Percentiles rank a stretch among this genome's conserved stretches.
Conservation (phyloP, 1,140 invertebrate genomes). For the Ganaspis sp. region DNA sequence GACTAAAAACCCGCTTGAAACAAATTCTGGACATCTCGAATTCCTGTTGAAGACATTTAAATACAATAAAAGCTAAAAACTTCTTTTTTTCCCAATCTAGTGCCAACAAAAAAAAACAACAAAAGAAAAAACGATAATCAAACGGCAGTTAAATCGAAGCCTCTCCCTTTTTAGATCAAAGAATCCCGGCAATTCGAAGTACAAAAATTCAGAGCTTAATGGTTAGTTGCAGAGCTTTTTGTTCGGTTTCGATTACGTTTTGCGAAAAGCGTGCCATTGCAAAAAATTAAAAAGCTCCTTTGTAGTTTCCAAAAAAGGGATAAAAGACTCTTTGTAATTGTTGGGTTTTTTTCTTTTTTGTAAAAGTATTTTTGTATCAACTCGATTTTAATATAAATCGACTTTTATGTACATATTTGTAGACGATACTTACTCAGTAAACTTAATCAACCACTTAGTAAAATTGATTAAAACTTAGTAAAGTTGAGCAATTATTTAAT, state of each 20-base stretch:
- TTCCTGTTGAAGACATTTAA: neutral
- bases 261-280: neutral
- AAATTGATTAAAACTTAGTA: too few relatives aligned
- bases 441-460: too few relatives aligned
- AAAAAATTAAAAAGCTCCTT: conserved; percentile 5
- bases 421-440: too few relatives aligned
- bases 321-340: neutral
- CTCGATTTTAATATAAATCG: too few relatives aligned
- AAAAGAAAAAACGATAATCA: neutral
- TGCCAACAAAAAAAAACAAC: neutral
- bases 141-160: conserved; percentile 1
- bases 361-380: too few relatives aligned
- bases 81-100: neutral
- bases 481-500: too few relatives aligned
- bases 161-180: conserved; percentile 11
- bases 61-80: neutral
- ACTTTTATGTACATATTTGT: too few relatives aligned
- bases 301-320: neutral
- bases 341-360: neutral
- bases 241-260: conserved; percentile 13
- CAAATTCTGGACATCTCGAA: neutral
- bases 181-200: neutral
- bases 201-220: conserved; percentile 6
- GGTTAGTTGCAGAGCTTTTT: neutral
- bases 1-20: neutral